A percentile compares a stretch with the other conserved stretches of the same genome.
phyloP scores from a whole-genome alignment of 2,113 vertebrate species.

The Indicator indicator region DNA sequence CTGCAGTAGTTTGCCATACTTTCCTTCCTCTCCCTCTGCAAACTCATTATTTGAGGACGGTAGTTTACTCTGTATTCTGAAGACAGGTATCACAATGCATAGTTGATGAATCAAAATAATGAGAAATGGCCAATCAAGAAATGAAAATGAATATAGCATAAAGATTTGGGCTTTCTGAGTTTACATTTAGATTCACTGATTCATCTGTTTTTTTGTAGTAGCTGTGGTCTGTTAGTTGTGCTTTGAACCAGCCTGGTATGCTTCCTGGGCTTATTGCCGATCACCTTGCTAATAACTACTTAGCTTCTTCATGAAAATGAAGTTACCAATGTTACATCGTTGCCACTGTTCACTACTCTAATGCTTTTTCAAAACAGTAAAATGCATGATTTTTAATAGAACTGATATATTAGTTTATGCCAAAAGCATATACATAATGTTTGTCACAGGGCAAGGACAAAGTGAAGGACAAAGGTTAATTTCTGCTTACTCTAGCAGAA shows the following conservation, averaged over 20 bases:
- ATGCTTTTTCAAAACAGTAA: neutral
- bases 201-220: neutral
- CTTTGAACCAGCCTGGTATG: neutral
- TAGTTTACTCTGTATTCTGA: neutral
- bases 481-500: neutral
- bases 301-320: neutral
- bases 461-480: neutral
- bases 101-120: neutral
- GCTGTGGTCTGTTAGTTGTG: neutral
- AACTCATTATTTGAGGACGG: neutral
- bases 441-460: neutral
- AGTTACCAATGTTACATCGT: neutral
- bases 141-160: neutral
- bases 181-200: neutral
- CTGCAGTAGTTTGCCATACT: neutral
- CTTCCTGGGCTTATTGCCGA: neutral
- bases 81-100: neutral
- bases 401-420: neutral
- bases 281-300: neutral
- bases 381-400: neutral
- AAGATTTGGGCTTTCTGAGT: neutral
- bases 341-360: neutral
- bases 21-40: neutral
- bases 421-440: neutral
- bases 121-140: neutral